Evolutionary conservation across 1,140 invertebrate genomes (phyloP).

Genomic region (Drosophila tsacasi): DNA sequence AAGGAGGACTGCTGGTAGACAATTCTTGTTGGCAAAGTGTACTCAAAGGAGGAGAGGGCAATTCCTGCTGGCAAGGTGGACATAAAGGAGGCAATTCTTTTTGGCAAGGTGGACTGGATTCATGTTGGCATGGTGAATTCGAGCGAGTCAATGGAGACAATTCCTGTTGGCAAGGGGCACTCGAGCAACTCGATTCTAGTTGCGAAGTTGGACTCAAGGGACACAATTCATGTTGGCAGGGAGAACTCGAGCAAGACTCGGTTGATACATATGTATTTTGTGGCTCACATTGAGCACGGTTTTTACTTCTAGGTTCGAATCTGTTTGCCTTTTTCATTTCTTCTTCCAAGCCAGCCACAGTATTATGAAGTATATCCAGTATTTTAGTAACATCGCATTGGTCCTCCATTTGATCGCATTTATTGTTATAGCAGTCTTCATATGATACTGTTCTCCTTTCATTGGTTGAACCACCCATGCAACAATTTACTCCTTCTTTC

Average conservation of each 20-base stretch:
- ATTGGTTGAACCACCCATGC: fast-evolving
- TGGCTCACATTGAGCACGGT: background rate
- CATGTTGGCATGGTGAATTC: too few relatives aligned
- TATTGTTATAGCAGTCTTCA: background rate
- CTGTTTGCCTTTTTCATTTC: slow-evolving; percentile 15
- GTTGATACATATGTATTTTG: background rate
- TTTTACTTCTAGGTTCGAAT: background rate
- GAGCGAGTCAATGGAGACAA: background rate
- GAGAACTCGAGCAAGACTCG: background rate
- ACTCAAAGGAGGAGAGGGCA: background rate
- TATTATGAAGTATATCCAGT: slow-evolving; percentile 39
- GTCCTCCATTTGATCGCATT: background rate
- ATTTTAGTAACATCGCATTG: slow-evolving; percentile 38
- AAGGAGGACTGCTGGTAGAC: too few relatives aligned
- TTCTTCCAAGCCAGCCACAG: slow-evolving; percentile 36
- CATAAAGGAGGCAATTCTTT: background rate
- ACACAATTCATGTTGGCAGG: background rate
- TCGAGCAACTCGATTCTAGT: background rate
- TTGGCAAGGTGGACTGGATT: background rate
- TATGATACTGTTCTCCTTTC: background rate
- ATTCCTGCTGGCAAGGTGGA: background rate
- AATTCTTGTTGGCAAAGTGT: background rate
- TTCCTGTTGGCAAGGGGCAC: background rate
- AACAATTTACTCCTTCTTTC: background rate
- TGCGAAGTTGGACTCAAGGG: background rate